Evolutionary conservation across 2,797 vertebrate genomes (phyloP).

Genomic region (Galaxias olidus): DNA sequence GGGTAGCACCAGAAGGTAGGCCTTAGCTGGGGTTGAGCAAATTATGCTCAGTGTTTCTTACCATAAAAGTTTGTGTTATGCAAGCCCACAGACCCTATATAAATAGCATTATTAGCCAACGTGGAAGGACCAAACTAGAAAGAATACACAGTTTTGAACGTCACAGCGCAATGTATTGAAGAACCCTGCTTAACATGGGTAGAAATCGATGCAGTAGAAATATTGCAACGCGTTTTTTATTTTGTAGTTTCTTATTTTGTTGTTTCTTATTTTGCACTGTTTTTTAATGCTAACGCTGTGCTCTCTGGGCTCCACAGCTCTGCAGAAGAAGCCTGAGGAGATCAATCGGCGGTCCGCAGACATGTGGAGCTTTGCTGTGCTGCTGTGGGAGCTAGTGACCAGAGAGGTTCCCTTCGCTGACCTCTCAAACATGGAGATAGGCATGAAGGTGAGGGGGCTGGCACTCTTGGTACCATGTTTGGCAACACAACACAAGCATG

Average conservation of each 20-base stretch:
- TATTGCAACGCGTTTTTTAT: too few species aligned
- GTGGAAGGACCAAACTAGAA: too few species aligned
- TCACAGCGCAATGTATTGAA: too few species aligned
- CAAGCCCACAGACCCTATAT: too few species aligned
- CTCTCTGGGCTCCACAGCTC: slow-evolving; percentile 66
- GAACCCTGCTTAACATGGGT: too few species aligned
- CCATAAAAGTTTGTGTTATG: too few species aligned
- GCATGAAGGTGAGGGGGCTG: slow-evolving; percentile 88
- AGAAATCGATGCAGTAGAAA: too few species aligned
- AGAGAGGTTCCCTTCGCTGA: slow-evolving; percentile 96
- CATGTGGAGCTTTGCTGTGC: slow-evolving; percentile 98
- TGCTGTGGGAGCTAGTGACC: slow-evolving; percentile 97
- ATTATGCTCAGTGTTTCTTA: too few species aligned
- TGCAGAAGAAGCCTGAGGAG: slow-evolving; percentile 97
- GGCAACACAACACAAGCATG: background rate
- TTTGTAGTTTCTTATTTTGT: background rate
- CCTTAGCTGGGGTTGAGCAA: slow-evolving; percentile 30
- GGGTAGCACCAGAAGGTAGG: slow-evolving; percentile 96
- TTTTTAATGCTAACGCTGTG: background rate
- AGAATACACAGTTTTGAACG: too few species aligned
- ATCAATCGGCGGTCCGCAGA: slow-evolving; percentile 95
- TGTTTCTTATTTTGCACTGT: background rate
- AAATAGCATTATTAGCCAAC: too few species aligned
- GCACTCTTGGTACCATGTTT: background rate
- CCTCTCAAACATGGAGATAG: slow-evolving; percentile 98